Base-by-base conservation (phyloP, 2,888 invertebrate genomes). In the Melitaea athalia region DNA sequence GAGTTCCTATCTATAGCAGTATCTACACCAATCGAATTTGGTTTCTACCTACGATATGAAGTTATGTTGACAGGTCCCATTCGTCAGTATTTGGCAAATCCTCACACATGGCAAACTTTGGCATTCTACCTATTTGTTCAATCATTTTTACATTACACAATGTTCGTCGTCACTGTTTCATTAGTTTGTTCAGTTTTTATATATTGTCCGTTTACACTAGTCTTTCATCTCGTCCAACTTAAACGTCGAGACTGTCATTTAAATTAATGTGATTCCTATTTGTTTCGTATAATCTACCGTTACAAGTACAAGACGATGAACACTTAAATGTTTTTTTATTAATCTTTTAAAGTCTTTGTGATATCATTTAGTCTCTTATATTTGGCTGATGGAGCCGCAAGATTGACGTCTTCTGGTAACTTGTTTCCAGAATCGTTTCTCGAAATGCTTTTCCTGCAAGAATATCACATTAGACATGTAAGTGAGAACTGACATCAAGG, bases 401-500 rank as follows among this genome's bases (percentile, higher is more conserved):
- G 95, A 94, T 81, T 95, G 94, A 76, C 95, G 93, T 85, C 96
- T 94, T 92, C 95, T 95, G 77, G 95, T 95, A 79, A 96, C 94
- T 86, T 96, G 96, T 89, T 96, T 96, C 96, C 96, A 96, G 85
- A 96, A 95, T 80, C 96, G 93, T 84, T 95, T 94, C 85, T 96
- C 96, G 85, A 96, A 89, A 82, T 95, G 95, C 86, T 95, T 96
- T 81, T 96, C 96, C 96, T 96, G 90, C 65, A 93, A 93, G 80
- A 84, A 86, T 75, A 79, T 75, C 71, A 31, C 47, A 57, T 72
- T 71, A 63, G 33, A 67, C n/a, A 69, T 17, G 53, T 55, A 31
- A 55, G 14, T 45, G 52, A 15, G 8, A 55, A 57, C 7, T 12
- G 15, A 42, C 11, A 42, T 57, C 33, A 33, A 10, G 33, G 53